Base-by-base conservation (phyloP, 2,888 invertebrate species). In the Macropis europaea region DNA sequence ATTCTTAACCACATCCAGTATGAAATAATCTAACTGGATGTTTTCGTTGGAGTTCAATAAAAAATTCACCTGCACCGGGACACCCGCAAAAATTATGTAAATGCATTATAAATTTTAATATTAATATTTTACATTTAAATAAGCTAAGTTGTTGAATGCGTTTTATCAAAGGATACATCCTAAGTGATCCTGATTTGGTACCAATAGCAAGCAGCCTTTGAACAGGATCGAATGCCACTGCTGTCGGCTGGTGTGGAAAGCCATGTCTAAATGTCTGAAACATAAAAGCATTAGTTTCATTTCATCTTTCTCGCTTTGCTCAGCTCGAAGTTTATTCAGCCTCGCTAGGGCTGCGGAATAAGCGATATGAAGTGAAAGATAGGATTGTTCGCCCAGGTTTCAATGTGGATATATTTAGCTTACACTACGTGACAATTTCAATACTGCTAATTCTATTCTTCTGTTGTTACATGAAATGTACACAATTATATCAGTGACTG, bases 171-270 rank as follows among this genome's bases (percentile, higher is more conserved):
- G 95, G 96, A 96, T 97, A 99, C 98, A 99, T 95, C 92, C 98
- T 93, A 83, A 99, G 94, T 84, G 96, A 96, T 88, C 99, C 99
- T 84, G 95, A 94, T 91, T 97, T 98, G 88, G 98, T 98, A 73
- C 99, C 99, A 90, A 99, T 96, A 80, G 98, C 99, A 89, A 99
- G 93, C 76, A 99, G 93, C 90, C 95, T 96, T 92, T 99, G 99
- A 86, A 99, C 95, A 79, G 99, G 98, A 92, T 99, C 99, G 93
- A 97, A 99, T 73, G 99, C 99, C 91, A 99, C 93, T 70, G 98
- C 96, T 82, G 98, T 98, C 52, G 99, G 99, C 85, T 98, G 96
- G 91, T 96, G 96, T 81, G 99, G 99, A 92, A 99, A 99, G 86
- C 99, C 99, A 94, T 99, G 99, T 62, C 98, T 95, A 91, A 98